phyloP scores from a whole-genome alignment of 1,140 invertebrate species.

The Wiebesia pumilae region DNA sequence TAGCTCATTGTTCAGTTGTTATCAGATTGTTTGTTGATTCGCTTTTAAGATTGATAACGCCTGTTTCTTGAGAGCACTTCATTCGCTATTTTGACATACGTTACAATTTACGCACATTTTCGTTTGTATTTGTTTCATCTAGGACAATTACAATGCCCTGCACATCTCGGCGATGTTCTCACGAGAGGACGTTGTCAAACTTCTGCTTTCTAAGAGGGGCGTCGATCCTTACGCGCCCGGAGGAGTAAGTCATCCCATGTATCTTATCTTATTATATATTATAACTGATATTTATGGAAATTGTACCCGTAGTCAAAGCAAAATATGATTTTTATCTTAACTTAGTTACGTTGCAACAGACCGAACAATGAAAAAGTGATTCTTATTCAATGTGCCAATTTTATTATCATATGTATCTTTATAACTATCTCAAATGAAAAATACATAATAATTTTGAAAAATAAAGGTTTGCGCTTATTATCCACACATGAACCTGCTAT shows the following conservation, averaged over 20 bases:
- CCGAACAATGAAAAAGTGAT: too few species aligned
- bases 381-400: too few species aligned
- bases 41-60: background rate
- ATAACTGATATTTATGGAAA: background rate
- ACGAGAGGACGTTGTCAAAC: slow-evolving; percentile 94
- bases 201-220: slow-evolving; percentile 90
- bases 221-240: slow-evolving; percentile 93
- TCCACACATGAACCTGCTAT: too few species aligned
- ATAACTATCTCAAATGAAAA: too few species aligned
- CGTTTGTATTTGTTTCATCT: slow-evolving; percentile 43
- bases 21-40: slow-evolving; percentile 53
- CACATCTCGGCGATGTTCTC: slow-evolving; percentile 95
- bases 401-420: too few species aligned
- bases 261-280: background rate
- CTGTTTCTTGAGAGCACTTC: background rate
- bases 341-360: too few species aligned
- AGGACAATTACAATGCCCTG: slow-evolving; percentile 96
- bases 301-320: background rate
- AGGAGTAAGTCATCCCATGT: slow-evolving; percentile 83
- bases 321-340: background rate
- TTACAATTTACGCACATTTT: background rate
- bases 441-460: too few species aligned
- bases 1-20: slow-evolving; percentile 30
- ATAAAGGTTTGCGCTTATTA: too few species aligned
- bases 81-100: background rate